These are phyloP conservation scores for Pelobates fuscus DNA, from an alignment of 2,113 vertebrate species.

Conservation along the genomic window DNA sequence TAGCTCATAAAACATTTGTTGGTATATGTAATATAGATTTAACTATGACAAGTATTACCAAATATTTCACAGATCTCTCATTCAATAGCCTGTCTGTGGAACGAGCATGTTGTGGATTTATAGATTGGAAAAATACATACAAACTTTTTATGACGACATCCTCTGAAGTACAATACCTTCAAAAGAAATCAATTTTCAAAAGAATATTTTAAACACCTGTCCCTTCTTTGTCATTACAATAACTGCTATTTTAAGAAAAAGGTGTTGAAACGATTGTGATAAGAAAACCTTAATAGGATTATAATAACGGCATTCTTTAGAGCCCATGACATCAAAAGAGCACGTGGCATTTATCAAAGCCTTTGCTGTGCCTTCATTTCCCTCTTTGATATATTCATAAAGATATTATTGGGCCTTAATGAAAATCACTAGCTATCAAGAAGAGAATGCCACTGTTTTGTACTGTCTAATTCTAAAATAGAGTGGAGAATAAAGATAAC, in stretches of 20 bases:
- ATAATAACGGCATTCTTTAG: not conserved
- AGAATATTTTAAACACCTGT: slow-evolving; percentile 1
- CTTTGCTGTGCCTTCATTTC: slow-evolving; percentile 1
- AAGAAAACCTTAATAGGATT: slow-evolving; percentile 20
- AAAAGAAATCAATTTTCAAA: not conserved
- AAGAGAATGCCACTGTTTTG: too few relatives aligned
- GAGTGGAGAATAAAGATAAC: too few relatives aligned
- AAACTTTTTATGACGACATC: too few relatives aligned
- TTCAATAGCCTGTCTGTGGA: too few relatives aligned
- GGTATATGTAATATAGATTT: too few relatives aligned
- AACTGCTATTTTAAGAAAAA: slow-evolving; percentile 26
- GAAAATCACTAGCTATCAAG: not conserved
- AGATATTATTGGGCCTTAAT: not conserved
- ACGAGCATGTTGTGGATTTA: too few relatives aligned
- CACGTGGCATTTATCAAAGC: not conserved
- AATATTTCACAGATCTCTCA: too few relatives aligned
- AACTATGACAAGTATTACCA: too few relatives aligned
- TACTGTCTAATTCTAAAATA: too few relatives aligned
- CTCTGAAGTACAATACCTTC: not conserved
- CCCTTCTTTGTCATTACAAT: slow-evolving; percentile 7
- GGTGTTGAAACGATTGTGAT: slow-evolving; percentile 18
- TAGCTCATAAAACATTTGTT: too few relatives aligned
- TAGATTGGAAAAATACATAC: too few relatives aligned
- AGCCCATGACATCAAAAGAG: slow-evolving; percentile 2
- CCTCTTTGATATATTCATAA: slow-evolving; percentile 17